Percentiles rank a stretch among this genome's conserved stretches.
phyloP scores from a whole-genome alignment of 2,113 vertebrate genomes.

The Neogale vison region DNA sequence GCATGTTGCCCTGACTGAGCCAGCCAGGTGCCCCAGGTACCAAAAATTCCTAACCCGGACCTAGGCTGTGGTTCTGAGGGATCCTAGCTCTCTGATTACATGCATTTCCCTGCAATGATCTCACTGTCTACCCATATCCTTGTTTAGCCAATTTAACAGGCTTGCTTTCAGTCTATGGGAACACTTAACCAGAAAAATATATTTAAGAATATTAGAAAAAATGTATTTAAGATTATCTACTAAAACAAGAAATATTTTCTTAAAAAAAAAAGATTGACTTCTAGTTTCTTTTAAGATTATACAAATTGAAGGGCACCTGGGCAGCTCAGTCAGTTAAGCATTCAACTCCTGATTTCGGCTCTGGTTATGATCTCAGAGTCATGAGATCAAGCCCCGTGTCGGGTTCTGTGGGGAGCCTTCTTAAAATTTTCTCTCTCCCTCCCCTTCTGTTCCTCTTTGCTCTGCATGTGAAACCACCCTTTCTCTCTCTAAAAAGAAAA shows the following conservation, averaged over 20 bases:
- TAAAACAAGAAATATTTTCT: constrained; percentile 13
- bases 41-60: background rate
- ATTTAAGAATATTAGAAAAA: background rate
- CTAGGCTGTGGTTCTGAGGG: background rate
- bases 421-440: background rate
- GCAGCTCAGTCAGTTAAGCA: background rate
- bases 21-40: background rate
- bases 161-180: background rate
- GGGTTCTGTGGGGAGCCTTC: background rate
- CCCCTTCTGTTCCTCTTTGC: background rate
- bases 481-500: background rate
- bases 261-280: background rate
- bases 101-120: background rate
- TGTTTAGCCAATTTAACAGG: background rate
- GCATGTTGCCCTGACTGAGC: background rate
- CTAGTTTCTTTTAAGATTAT: background rate
- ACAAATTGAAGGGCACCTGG: background rate
- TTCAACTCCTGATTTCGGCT: background rate
- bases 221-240: background rate
- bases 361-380: background rate
- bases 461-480: background rate
- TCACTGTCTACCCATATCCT: background rate
- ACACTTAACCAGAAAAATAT: background rate
- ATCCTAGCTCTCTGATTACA: background rate
- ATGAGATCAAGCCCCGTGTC: background rate